Percentiles rank a stretch among this genome's conserved stretches.
phyloP scores from a whole-genome alignment of 2,888 invertebrate species.

The Itoplectis maculator region DNA sequence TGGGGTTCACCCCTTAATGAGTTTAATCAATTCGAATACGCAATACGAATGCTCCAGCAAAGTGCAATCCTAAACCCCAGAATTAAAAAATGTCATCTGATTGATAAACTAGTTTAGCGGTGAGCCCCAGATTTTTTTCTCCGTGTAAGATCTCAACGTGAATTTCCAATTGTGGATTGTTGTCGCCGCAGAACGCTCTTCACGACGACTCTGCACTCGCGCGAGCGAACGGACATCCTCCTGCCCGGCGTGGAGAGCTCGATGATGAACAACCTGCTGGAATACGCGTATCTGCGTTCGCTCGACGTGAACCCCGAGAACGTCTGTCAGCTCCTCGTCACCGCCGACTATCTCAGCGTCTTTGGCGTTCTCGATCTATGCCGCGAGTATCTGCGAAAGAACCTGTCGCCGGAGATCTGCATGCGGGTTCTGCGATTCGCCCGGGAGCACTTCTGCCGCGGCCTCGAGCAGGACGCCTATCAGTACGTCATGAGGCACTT shows the following conservation, averaged over 20 bases:
- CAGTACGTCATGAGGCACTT: slow-evolving; percentile 92
- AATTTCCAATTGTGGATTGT: no score
- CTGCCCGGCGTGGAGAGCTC: slow-evolving; percentile 92
- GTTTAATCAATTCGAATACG: no score
- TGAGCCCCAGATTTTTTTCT: no score
- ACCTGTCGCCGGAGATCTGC: slow-evolving; percentile 91
- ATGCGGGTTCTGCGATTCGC: slow-evolving; percentile 95
- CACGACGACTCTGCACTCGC: slow-evolving; percentile 91
- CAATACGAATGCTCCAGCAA: no score
- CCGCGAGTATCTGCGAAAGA: slow-evolving; percentile 90
- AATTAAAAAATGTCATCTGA: no score
- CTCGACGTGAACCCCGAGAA: slow-evolving; percentile 91
- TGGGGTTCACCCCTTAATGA: no score
- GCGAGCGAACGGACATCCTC: slow-evolving; percentile 89
- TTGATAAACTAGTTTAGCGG: no score
- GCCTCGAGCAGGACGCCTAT: slow-evolving; percentile 89
- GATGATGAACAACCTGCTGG: slow-evolving; percentile 91
- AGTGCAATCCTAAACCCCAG: no score
- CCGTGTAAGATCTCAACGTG: no score
- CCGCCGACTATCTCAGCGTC: slow-evolving; percentile 95
- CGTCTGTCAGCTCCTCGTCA: slow-evolving; percentile 92
- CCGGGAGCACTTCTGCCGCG: slow-evolving; percentile 90
- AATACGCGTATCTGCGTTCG: slow-evolving; percentile 94
- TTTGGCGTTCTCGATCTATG: slow-evolving; percentile 93
- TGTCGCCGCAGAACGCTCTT: slow-evolving; percentile 94